Evolutionary conservation across 2,888 invertebrate species (phyloP).

Genomic region (Julus scandinavius): DNA sequence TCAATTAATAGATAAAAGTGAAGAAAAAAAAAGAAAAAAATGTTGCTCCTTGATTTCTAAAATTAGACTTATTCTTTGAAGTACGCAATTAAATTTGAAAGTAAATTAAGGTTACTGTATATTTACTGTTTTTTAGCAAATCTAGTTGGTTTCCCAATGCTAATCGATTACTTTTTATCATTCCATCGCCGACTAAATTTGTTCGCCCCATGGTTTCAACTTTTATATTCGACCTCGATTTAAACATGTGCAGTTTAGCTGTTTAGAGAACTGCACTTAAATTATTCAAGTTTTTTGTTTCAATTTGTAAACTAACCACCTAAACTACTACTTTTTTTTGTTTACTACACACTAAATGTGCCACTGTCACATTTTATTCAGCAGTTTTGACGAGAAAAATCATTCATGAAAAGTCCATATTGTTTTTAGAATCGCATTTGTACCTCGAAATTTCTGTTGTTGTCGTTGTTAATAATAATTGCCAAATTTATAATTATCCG

Average conservation of each 20-base stretch:
- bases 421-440: too few relatives aligned
- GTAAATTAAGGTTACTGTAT: conserved; percentile 11
- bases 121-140: conserved; percentile 1
- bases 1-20: not conserved
- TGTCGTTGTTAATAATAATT: too few relatives aligned
- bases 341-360: not conserved
- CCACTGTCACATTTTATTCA: not conserved
- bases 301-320: not conserved
- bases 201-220: not conserved
- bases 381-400: not conserved
- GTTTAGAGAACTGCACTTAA: not conserved
- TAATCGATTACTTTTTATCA: conserved; percentile 22
- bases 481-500: too few relatives aligned
- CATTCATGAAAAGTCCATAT: not conserved
- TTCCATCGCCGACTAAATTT: not conserved
- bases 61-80: not conserved
- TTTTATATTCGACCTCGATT: conserved; percentile 23
- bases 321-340: not conserved
- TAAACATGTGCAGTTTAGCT: not conserved
- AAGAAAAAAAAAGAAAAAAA: not conserved
- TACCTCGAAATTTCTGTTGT: too few relatives aligned
- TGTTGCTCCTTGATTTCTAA: not conserved
- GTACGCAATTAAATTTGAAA: not conserved
- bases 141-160: not conserved
- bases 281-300: not conserved